phyloP scores from a whole-genome alignment of 2,113 vertebrate genomes.

The Coregonus clupeaformis region DNA sequence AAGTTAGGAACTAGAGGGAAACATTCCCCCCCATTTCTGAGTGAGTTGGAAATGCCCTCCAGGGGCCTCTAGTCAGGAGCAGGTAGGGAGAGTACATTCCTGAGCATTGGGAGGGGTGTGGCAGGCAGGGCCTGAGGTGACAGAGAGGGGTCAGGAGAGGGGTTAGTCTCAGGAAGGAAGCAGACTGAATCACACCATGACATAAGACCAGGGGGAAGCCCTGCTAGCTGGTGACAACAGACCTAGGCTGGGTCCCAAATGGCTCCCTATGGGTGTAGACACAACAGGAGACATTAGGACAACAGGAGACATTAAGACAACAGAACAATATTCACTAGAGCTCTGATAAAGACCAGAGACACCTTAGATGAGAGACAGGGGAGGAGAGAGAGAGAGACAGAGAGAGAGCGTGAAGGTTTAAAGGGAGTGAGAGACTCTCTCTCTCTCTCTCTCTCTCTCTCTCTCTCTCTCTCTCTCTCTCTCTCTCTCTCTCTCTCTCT shows the following conservation, averaged over 20 bases:
- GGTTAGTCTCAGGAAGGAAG: not conserved
- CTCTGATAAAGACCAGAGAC: not conserved
- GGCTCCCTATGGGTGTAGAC: not conserved
- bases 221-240: not conserved
- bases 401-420: too few relatives aligned
- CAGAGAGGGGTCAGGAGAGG: not conserved
- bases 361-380: not conserved
- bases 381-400: too few relatives aligned
- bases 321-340: not conserved
- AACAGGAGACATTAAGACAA: too few relatives aligned
- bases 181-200: too few relatives aligned
- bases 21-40: not conserved
- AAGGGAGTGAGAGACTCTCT: too few relatives aligned
- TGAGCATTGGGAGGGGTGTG: not conserved
- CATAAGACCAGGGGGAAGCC: too few relatives aligned
- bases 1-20: too few relatives aligned
- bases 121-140: not conserved
- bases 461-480: too few relatives aligned
- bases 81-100: not conserved
- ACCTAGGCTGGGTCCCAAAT: not conserved
- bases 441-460: too few relatives aligned
- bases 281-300: too few relatives aligned
- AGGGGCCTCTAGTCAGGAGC: not conserved
- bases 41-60: not conserved
- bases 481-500: too few relatives aligned